Percentiles rank a stretch among this genome's conserved stretches.
Evolutionary conservation across 1,140 invertebrate species (phyloP).

Genomic region (Oryctes rhinoceros): DNA sequence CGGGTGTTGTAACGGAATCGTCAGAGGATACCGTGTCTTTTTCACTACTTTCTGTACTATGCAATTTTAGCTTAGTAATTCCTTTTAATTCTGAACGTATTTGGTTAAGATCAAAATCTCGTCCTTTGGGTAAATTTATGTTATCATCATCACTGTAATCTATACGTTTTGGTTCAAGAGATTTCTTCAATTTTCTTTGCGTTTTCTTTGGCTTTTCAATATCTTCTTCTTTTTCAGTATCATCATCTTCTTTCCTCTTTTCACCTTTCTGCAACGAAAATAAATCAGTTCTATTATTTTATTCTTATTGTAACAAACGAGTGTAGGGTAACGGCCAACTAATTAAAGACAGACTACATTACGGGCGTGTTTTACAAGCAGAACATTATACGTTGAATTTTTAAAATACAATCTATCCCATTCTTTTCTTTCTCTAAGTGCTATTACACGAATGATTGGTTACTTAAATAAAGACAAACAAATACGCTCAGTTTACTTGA

Average conservation of each 20-base stretch:
- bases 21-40: constrained; percentile 59
- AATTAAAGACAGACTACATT: too few relatives aligned
- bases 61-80: constrained; percentile 70
- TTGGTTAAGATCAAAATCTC: constrained; percentile 84
- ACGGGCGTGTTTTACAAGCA: too few relatives aligned
- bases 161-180: constrained; percentile 49
- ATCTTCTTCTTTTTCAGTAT: constrained; percentile 59
- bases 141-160: constrained; percentile 58
- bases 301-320: too few relatives aligned
- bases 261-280: constrained; percentile 49
- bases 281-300: background rate
- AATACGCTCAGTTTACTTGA: too few relatives aligned
- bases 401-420: too few relatives aligned
- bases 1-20: constrained; percentile 57
- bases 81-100: constrained; percentile 85
- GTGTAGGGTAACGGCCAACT: too few relatives aligned
- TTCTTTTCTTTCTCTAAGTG: too few relatives aligned
- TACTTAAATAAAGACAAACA: too few relatives aligned
- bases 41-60: constrained; percentile 50
- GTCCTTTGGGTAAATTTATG: constrained; percentile 64
- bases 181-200: constrained; percentile 53
- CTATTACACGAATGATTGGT: too few relatives aligned
- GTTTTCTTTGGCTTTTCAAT: constrained; percentile 52
- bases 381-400: too few relatives aligned
- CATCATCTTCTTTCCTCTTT: constrained; percentile 58